phyloP scores from a whole-genome alignment of 1,140 invertebrate species.

The Penaeus chinensis region DNA sequence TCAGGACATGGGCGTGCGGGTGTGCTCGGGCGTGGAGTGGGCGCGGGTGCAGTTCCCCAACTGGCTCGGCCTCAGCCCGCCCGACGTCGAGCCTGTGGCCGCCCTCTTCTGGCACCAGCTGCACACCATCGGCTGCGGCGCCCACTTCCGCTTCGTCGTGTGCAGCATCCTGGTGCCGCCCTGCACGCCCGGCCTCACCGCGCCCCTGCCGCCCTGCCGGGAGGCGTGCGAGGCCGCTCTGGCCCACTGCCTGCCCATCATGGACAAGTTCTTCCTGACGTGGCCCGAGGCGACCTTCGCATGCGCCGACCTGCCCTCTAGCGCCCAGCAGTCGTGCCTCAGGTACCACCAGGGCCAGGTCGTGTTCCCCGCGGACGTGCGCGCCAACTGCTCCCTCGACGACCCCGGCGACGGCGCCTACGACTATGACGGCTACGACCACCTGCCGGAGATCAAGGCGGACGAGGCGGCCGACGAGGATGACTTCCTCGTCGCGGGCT shows the following conservation, averaged over 20 bases:
- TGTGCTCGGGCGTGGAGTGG: slow-evolving; percentile 58
- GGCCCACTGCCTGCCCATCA: slow-evolving; percentile 39
- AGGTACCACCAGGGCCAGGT: slow-evolving; percentile 56
- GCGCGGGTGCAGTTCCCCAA: slow-evolving; percentile 45
- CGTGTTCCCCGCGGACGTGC: slow-evolving; percentile 45
- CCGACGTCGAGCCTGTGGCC: slow-evolving; percentile 33
- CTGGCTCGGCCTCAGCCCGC: slow-evolving; percentile 49
- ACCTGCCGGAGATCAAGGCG: not conserved
- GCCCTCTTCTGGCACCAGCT: slow-evolving; percentile 52
- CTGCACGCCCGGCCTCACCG: slow-evolving; percentile 46
- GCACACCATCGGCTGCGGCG: slow-evolving; percentile 52
- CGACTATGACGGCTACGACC: not conserved
- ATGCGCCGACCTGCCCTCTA: slow-evolving; percentile 49
- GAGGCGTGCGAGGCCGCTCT: slow-evolving; percentile 57
- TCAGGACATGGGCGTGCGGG: slow-evolving; percentile 38
- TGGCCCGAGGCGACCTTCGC: slow-evolving; percentile 59
- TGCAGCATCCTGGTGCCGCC: slow-evolving; percentile 56
- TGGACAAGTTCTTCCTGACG: slow-evolving; percentile 38
- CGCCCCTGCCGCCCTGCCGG: slow-evolving; percentile 56
- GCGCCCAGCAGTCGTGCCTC: slow-evolving; percentile 48
- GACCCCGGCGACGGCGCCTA: not conserved
- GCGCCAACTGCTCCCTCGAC: slow-evolving; percentile 30
- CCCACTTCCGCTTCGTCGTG: slow-evolving; percentile 56
- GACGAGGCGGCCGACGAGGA: not conserved
- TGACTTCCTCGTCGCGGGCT: not conserved